Base-by-base conservation (phyloP, 1,140 invertebrate genomes). In the Aphaenogaster floridana region DNA sequence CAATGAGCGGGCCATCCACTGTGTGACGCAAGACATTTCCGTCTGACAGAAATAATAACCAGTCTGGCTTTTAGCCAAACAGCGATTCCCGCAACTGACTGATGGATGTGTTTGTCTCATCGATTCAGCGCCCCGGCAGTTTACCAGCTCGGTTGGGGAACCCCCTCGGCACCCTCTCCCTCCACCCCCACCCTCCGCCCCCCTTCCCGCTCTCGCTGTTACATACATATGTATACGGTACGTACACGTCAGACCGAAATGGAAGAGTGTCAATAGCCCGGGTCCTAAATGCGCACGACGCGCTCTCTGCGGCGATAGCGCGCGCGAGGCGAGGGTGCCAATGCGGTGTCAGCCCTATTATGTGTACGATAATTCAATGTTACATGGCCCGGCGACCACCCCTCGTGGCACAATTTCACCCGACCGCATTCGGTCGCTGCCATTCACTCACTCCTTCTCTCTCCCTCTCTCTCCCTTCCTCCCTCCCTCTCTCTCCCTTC, bases 41-140 rank as follows among this genome's bases (percentile, higher is more conserved):
- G 86, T 88, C 71, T 68, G 90, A 90, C 85, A 84, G 92, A 93
- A 93, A 92, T 93, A 92, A 93, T 93, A 93, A 93, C 79, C 91
- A 71, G 68, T 71, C 86, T 93, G 92, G 92, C 92, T 93, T 92
- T 93, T 87, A 92, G 92, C 92, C 92, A 93, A 93, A 92, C 89
- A 87, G 72, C 72, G 87, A 86, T 85, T 87, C 85, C 42, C 63
- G 77, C 83, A 78, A 64, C 83, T 86, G 90, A 89, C 90, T 90
- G 91, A 92, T 92, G 91, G 92, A 92, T 92, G 88, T 92, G 90
- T 92, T 92, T 92, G 92, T 86, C 86, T 87, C 86, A 86, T 87
- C 91, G 80, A 92, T 92, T 89, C 90, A 88, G 78, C 79, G 85
- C 57, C 76, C 76, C 78, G 71, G 79, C 69, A 90, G 90, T 91